phyloP scores from a whole-genome alignment of 2,113 vertebrate species.

The Chloebia gouldiae region DNA sequence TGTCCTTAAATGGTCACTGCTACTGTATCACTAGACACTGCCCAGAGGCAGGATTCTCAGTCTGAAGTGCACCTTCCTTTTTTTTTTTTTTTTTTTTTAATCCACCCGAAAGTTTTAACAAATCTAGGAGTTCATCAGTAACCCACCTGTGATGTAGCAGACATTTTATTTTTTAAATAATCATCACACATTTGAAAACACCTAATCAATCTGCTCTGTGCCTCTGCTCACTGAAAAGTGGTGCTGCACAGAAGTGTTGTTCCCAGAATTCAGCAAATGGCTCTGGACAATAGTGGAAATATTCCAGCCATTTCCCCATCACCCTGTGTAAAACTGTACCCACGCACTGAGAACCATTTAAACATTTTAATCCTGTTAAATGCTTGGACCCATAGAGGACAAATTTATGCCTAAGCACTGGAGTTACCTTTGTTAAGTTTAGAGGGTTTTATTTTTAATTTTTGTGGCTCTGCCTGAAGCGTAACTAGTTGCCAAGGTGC shows the following conservation, averaged over 20 bases:
- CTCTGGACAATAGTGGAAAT: neutral
- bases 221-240: neutral
- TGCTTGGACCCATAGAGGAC: neutral
- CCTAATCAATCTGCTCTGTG: neutral
- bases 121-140: neutral
- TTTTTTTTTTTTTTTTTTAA: neutral
- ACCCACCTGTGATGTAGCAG: neutral
- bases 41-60: neutral
- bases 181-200: neutral
- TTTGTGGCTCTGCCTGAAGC: neutral
- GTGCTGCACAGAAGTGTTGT: neutral
- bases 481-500: neutral
- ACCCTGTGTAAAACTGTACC: neutral
- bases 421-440: neutral
- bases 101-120: neutral
- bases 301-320: neutral
- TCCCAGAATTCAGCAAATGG: neutral
- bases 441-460: neutral
- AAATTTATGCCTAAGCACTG: neutral
- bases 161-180: neutral
- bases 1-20: neutral
- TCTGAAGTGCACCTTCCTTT: neutral
- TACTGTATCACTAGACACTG: neutral
- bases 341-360: neutral
- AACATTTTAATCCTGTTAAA: neutral